Base-by-base conservation (phyloP, 2,113 vertebrate genomes). In the Chionis minor region DNA sequence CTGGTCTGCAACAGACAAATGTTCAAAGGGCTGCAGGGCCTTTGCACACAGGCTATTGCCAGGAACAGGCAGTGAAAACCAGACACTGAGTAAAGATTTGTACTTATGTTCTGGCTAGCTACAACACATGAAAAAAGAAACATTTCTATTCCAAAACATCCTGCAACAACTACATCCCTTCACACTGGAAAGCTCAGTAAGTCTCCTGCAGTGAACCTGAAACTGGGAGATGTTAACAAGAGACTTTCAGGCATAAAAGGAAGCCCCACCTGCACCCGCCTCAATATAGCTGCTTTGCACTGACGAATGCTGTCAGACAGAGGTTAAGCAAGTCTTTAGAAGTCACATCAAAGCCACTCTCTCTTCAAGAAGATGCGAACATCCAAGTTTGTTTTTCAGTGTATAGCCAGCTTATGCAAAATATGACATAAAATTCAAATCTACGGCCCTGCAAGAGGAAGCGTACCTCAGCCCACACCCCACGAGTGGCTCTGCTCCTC, bases 341-440 rank as follows among this genome's bases (percentile, higher is more conserved):
- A 95, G 79, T 69, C 72, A 74, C 87, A 90, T 88, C 77, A 92
- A 95, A 96, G 92, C 61, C 92, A 54, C 22, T 0, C 9, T 89
- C 10, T 1, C 49, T 81, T 86, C 71, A 90, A 71, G 42, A 77
- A 24, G 24, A 86, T 9, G 11, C 1, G 24, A 91, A 44, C 32
- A 73, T 30, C 44, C 61, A 69, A 10, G 55, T 56, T 33, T 24
- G 45, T 32, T 81, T 94, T 69, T 87, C 72, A 63, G 54, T 49
- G 80, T 14, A 65, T 20, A 44, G 56, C 17, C 40, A 75, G 23
- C 74, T 86, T 66, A 96, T 78, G 88, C 86, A 97, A 96, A 96
- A 63, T 40, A 85, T 0, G 14, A 51, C 32, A 58, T 2, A 0
- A 93, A 83, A 93, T 94, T 84, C 81, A 88, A 90, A 86, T 62